A percentile compares a stretch with the other conserved stretches of the same genome.
Conservation (phyloP, 2,888 invertebrate genomes). For the Diachrysia chrysitis region DNA sequence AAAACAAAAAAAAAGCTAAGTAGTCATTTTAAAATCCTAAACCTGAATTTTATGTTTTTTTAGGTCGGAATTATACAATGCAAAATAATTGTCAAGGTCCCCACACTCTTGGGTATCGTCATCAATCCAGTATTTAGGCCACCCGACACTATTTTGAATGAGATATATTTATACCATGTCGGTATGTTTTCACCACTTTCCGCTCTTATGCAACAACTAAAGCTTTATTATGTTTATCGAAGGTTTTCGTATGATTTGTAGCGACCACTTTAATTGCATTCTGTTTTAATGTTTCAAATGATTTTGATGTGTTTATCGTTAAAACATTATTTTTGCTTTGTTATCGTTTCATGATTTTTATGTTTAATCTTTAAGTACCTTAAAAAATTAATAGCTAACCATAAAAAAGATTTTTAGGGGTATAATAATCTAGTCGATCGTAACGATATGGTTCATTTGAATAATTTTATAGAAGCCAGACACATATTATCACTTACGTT, state of each 20-base stretch:
- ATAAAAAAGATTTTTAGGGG: neutral
- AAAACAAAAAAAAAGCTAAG: neutral
- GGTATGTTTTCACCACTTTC: conserved; percentile 70
- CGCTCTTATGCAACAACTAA: conserved; percentile 69
- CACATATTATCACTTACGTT: neutral
- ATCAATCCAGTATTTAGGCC: conserved; percentile 66
- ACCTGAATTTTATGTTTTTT: conserved; percentile 6
- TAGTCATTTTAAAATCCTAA: neutral
- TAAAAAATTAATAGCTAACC: neutral
- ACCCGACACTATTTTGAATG: conserved; percentile 73
- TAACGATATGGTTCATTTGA: neutral
- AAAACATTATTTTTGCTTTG: conserved; percentile 14
- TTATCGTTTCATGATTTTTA: neutral
- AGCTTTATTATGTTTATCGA: conserved; percentile 57
- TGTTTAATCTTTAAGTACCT: neutral
- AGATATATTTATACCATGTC: conserved; percentile 72
- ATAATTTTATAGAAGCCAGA: neutral
- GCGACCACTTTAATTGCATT: conserved; percentile 32
- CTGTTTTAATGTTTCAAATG: conserved; percentile 13
- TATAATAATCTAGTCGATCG: neutral
- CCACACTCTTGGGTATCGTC: conserved; percentile 55
- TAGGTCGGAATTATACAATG: conserved; percentile 34
- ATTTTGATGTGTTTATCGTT: conserved; percentile 20
- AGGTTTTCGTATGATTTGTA: conserved; percentile 44
- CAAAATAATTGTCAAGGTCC: conserved; percentile 69